Conservation (phyloP, 2,888 invertebrate genomes). For the Agrotis exclamationis region DNA sequence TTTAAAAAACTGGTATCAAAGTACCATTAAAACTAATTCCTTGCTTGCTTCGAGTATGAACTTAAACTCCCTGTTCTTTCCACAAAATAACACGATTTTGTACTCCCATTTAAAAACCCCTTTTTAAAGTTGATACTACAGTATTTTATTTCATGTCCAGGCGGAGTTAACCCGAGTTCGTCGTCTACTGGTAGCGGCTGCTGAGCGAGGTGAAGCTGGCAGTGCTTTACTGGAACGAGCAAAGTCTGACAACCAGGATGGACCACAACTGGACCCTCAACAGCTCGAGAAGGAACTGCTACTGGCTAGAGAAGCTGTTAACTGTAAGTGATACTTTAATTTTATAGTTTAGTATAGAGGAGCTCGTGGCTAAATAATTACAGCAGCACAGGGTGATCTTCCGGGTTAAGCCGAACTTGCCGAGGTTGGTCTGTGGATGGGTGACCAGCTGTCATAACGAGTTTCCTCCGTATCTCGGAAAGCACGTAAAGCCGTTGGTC, state of each 20-base stretch:
- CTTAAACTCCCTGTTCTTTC: background rate
- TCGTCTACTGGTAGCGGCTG: constrained; percentile 92
- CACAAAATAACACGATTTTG: background rate
- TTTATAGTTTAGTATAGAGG: background rate
- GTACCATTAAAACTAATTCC: constrained; percentile 13
- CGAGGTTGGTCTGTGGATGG: too few species aligned
- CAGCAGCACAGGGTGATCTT: too few species aligned
- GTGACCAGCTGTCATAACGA: too few species aligned
- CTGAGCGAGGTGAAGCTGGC: constrained; percentile 91
- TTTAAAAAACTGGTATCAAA: background rate
- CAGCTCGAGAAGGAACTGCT: constrained; percentile 94
- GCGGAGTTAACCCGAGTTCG: constrained; percentile 93
- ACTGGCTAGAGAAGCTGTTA: constrained; percentile 95
- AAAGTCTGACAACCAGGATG: constrained; percentile 83
- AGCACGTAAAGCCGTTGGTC: too few species aligned
- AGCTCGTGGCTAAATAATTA: too few species aligned
- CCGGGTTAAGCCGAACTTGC: too few species aligned
- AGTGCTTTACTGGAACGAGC: constrained; percentile 89
- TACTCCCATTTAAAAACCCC: background rate
- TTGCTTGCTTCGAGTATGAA: background rate
- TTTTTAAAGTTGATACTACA: background rate
- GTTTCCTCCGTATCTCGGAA: too few species aligned
- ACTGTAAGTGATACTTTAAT: constrained; percentile 78
- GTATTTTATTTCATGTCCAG: constrained; percentile 73
- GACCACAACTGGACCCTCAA: constrained; percentile 89